Evolutionary conservation across 2,888 invertebrate genomes (phyloP).

Genomic region (Morinoia aosen): DNA sequence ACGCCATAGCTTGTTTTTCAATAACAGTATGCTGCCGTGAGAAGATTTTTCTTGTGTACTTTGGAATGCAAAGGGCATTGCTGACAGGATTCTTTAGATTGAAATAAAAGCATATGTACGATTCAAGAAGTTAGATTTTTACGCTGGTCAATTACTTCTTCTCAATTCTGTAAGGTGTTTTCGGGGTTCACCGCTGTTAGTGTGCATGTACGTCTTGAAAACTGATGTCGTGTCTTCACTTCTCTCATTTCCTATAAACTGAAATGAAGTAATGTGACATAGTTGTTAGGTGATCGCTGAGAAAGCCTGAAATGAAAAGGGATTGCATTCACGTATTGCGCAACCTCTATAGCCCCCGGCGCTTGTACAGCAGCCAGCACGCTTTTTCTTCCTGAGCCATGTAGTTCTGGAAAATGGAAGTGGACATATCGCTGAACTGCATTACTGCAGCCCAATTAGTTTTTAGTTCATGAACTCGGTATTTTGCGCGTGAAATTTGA

Average conservation of each 20-base stretch:
- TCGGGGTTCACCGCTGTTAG: too few relatives aligned
- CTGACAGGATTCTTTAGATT: background rate
- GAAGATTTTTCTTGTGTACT: background rate
- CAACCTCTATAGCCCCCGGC: too few relatives aligned
- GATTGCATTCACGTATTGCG: background rate
- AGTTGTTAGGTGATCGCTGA: background rate
- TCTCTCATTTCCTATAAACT: background rate
- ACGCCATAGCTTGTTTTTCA: background rate
- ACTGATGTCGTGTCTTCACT: background rate
- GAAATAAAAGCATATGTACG: background rate
- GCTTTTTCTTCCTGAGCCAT: too few relatives aligned
- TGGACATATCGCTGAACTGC: too few relatives aligned
- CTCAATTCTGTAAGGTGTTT: too few relatives aligned
- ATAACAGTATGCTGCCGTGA: background rate
- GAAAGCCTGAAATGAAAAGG: background rate
- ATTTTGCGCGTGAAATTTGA: too few relatives aligned
- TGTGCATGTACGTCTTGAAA: background rate
- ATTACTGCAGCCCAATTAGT: too few relatives aligned
- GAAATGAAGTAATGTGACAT: background rate
- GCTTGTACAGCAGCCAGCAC: too few relatives aligned
- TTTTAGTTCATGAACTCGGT: too few relatives aligned
- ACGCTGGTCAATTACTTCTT: too few relatives aligned
- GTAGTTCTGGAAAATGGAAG: too few relatives aligned
- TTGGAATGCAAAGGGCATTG: background rate
- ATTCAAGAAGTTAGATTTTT: background rate